Percentiles rank a stretch among this genome's conserved stretches.
phyloP scores from a whole-genome alignment of 2,113 vertebrate genomes.

The Bungarus multicinctus region DNA sequence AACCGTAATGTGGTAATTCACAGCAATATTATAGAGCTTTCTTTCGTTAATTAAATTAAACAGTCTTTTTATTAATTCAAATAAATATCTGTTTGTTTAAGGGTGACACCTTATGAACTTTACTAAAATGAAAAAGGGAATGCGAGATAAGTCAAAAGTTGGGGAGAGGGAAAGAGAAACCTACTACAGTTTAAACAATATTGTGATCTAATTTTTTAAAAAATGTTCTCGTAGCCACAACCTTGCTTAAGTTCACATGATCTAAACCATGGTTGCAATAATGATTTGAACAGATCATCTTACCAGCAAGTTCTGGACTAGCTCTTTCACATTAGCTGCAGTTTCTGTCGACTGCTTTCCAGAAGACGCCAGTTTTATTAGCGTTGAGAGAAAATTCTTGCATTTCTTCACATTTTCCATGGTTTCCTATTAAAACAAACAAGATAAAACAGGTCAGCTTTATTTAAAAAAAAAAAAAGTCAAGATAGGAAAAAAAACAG shows the following conservation, averaged over 20 bases:
- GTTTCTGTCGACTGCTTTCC: constrained; percentile 93
- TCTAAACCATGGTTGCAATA: background rate
- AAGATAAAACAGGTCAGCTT: background rate
- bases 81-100: background rate
- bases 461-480: no score
- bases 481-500: background rate
- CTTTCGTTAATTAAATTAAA: background rate
- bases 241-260: background rate
- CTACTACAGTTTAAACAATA: background rate
- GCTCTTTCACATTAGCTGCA: constrained; percentile 88
- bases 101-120: background rate
- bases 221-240: background rate
- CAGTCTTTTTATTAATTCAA: background rate
- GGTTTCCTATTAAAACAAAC: constrained; percentile 78
- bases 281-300: constrained; percentile 53
- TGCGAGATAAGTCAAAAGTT: background rate
- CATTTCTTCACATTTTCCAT: constrained; percentile 99
- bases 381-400: constrained; percentile 94
- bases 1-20: background rate
- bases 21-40: background rate
- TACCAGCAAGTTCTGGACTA: constrained; percentile 94
- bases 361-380: constrained; percentile 96
- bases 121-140: background rate
- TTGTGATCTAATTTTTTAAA: background rate
- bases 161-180: background rate